Conservation (phyloP, 2,113 vertebrate species). For the Erinaceus europaeus region DNA sequence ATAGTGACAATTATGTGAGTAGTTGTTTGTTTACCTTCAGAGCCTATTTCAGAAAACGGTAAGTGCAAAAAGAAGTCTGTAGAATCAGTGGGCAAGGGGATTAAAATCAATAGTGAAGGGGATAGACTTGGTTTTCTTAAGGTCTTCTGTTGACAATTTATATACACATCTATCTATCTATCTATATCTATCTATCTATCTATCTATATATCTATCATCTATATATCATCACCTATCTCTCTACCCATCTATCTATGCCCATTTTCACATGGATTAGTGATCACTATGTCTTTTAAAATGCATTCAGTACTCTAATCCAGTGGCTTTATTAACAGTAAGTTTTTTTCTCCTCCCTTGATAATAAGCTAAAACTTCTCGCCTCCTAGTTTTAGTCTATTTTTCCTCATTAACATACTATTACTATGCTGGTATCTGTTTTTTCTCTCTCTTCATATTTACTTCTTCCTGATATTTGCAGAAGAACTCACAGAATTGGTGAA, state of each 20-base stretch:
- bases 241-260: background rate
- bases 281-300: slow-evolving; percentile 34
- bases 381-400: slow-evolving; percentile 47
- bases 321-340: slow-evolving; percentile 33
- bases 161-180: no score
- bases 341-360: slow-evolving; percentile 14
- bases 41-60: background rate
- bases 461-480: slow-evolving; percentile 64
- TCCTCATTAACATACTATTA: slow-evolving; percentile 33
- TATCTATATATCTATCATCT: background rate
- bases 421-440: background rate
- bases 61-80: background rate
- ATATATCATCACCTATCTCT: no score
- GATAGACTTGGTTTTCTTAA: background rate
- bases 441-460: slow-evolving; percentile 46
- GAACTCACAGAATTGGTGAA: slow-evolving; percentile 45
- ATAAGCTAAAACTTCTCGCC: slow-evolving; percentile 37
- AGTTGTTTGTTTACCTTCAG: background rate
- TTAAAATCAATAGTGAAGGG: no score
- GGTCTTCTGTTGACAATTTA: background rate
- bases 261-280: slow-evolving; percentile 15
- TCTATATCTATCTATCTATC: background rate
- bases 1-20: background rate
- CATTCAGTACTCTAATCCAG: background rate
- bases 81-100: no score